These are phyloP conservation scores for Dinoponera quadriceps DNA, from an alignment of 1,140 invertebrate genomes.

Conservation along the genomic window DNA sequence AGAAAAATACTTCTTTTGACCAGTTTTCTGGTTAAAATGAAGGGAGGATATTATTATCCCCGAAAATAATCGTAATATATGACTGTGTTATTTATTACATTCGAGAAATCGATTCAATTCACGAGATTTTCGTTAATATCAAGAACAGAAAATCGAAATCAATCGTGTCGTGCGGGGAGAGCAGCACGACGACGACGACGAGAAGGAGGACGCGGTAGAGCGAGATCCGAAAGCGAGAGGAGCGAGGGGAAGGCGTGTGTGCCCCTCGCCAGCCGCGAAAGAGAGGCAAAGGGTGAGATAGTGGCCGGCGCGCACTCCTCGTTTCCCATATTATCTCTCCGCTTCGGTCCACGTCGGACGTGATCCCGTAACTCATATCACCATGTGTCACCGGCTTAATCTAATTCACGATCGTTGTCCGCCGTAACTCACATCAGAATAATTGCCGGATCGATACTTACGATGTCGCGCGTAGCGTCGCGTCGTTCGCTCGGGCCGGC, in stretches of 20 bases:
- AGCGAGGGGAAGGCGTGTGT: background rate
- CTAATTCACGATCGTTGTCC: constrained; percentile 82
- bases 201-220: no score
- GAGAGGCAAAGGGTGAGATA: constrained; percentile 56
- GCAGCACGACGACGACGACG: no score
- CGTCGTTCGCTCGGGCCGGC: constrained; percentile 26
- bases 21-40: no score
- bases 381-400: constrained; percentile 82
- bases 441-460: constrained; percentile 81
- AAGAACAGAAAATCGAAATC: no score
- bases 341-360: constrained; percentile 66
- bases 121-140: no score
- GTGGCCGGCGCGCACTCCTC: constrained; percentile 49
- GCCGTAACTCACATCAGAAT: constrained; percentile 82
- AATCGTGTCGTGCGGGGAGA: constrained; percentile 26
- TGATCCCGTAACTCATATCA: constrained; percentile 81
- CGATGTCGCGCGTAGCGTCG: constrained; percentile 56
- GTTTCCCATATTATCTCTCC: constrained; percentile 73
- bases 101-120: no score
- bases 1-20: no score
- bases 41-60: no score
- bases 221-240: constrained; percentile 18
- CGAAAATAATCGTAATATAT: no score
- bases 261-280: background rate
- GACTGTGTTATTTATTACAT: no score